Base-by-base conservation (phyloP, 2,888 invertebrate genomes). In the Drosophila picticornis region DNA sequence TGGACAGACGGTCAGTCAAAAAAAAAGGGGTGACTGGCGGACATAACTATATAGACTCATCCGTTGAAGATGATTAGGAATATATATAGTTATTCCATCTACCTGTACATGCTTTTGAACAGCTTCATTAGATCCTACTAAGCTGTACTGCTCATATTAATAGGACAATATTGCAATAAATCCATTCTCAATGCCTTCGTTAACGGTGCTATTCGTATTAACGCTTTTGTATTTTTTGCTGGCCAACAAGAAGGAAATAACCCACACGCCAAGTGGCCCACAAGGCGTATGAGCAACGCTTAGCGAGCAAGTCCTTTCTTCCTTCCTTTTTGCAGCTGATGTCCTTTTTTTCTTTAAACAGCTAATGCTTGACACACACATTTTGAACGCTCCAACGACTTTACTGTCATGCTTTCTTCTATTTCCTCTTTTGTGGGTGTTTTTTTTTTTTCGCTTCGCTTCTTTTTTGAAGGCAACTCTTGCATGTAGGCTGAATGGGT, bases 351-450 rank as follows among this genome's bases (percentile, higher is more conserved):
- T 75, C 50, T 53, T 69, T 75, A 74, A 32, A 65, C 65, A 65
- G 69, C 74, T 65, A 75, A 75, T 69, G 69, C 75, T 75, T 43
- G 51, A 61, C 64, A 55, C 48, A 70, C 63, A 72, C 58, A 75
- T 72, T 77, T 72, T 77, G 62, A 68, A 77, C 65, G 62, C 68
- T 57, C 53, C 62, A 60, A 51, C 69, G 50, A 67, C 52, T 72
- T 72, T 68, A 76, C 62, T 76, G 72, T 72, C 72, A 67, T 72
- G 72, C 51, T 67, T 64, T 67, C 55, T 59, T 58, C 34, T 56
- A 58, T 64, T 71, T 51, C 19, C 40, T 38, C 27, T 46, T 48
- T 55, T 48, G 36, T 11, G 5, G 11, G 1, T 16, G 16, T 32
- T 29, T 25, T 61, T 10, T 27, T 10, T 27, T 61, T 36, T 31